Base-by-base conservation (phyloP, 2,888 invertebrate genomes). In the Lepidocyrtoides sp. region DNA sequence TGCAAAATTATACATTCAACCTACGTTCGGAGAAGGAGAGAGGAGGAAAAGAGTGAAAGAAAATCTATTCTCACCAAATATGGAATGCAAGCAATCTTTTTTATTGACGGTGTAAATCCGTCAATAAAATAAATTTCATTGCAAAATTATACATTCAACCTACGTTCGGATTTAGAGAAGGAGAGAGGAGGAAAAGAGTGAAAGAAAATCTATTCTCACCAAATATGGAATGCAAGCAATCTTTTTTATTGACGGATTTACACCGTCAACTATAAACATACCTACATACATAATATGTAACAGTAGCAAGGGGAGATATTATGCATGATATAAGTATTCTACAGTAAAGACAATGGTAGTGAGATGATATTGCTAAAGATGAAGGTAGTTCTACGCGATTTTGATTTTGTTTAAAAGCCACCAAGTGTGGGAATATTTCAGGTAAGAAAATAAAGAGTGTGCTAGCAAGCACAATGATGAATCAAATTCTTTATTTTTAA, bases 51-150 rank as follows among this genome's bases (percentile, higher is more conserved):
- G 51, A 32, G n/a, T n/a, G 23, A 54, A 20, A 54, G 72, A 54
- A 87, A 79, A 66, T 20, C 87, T 36, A 77, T 75, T 86, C 57
- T 86, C 87, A 77, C 87, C 87, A 66, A 79, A 87, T 87, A 66
- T 79, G 87, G 87, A 79, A 54, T 60, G 79, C 79, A 87, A 87
- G 66, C 79, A 87, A 17, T 51, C 79, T 87, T 26, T 63, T 57
- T 54, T 79, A 79, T 54, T 36, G 54, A 57, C 17, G 51, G 54
- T 4, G 54, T 54, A 20, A 79, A 32, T 66, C 87, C 87, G 29
- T 20, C 36, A 41, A 5, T n/a, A n/a, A n/a, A 92, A 92, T 92
- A 91, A 91, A 92, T 92, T 91, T 92, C 91, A 90, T 92, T 91
- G 92, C 92, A 87, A 92, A 92, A 92, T 92, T 79, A 72, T 90